Percentiles rank a stretch among this genome's conserved stretches.
These are phyloP conservation scores for Girardia tigrina DNA, from an alignment of 2,888 invertebrate species.

Conservation along the genomic window DNA sequence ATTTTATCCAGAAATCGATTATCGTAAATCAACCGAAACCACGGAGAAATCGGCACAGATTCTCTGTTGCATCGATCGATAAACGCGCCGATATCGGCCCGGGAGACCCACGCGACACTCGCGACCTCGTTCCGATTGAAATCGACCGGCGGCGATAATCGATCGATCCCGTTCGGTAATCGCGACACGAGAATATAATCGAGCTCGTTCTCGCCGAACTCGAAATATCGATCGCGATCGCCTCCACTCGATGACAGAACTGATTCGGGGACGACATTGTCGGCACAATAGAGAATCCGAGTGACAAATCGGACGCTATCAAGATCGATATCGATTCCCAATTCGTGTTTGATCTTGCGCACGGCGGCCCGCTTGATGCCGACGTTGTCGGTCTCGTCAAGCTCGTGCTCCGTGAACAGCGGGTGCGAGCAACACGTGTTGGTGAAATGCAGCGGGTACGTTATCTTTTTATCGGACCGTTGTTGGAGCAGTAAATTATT, in stretches of 20 bases:
- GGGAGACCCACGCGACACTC: slow-evolving; percentile 62
- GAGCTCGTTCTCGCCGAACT: slow-evolving; percentile 78
- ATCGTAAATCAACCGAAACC: slow-evolving; percentile 75
- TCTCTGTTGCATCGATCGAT: slow-evolving; percentile 24
- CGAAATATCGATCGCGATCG: not conserved
- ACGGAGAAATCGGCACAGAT: slow-evolving; percentile 59
- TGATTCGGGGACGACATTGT: slow-evolving; percentile 45
- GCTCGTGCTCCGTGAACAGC: slow-evolving; percentile 59
- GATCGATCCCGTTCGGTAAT: slow-evolving; percentile 62
- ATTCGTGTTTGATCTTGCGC: slow-evolving; percentile 70
- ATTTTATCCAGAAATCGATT: slow-evolving; percentile 60
- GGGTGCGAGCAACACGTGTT: slow-evolving; percentile 98
- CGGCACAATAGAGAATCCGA: slow-evolving; percentile 70
- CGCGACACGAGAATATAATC: slow-evolving; percentile 74
- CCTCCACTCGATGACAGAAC: not conserved
- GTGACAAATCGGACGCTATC: slow-evolving; percentile 69
- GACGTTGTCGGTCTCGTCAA: slow-evolving; percentile 57
- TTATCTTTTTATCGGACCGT: slow-evolving; percentile 70
- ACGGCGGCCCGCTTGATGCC: slow-evolving; percentile 71
- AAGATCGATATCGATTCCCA: slow-evolving; percentile 65
- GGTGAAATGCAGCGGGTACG: slow-evolving; percentile 62
- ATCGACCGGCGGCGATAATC: slow-evolving; percentile 51
- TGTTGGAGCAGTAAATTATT: slow-evolving; percentile 78
- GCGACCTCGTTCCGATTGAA: slow-evolving; percentile 81
- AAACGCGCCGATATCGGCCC: slow-evolving; percentile 54